Percentiles rank a stretch among this genome's conserved stretches.
These are phyloP conservation scores for Acromyrmex heyeri DNA, from an alignment of 1,140 invertebrate species.

Conservation along the genomic window DNA sequence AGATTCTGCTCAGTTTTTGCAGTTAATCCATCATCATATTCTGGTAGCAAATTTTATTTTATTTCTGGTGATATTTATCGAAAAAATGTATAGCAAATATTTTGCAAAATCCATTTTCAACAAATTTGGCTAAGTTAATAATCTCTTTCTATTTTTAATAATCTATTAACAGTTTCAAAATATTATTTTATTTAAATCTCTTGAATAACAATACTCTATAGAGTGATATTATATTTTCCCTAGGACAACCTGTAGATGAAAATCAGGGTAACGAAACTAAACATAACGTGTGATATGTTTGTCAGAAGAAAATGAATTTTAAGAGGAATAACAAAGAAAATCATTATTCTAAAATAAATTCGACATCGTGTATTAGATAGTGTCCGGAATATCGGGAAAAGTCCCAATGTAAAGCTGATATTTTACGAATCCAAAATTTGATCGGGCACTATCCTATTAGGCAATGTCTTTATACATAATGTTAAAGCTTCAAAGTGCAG, in stretches of 20 bases:
- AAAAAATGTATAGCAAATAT: not conserved
- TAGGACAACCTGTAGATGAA: conserved; percentile 1
- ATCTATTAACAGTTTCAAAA: conserved; percentile 1
- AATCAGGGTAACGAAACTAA: not conserved
- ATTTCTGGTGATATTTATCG: no score
- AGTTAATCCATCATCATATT: no score
- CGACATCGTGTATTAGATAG: conserved; percentile 4
- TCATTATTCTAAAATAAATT: conserved; percentile 7
- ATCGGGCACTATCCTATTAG: not conserved
- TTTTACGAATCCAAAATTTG: not conserved
- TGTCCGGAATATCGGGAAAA: not conserved
- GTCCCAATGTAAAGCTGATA: not conserved
- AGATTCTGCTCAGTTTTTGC: no score
- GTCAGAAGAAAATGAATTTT: not conserved
- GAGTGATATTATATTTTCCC: conserved; percentile 9
- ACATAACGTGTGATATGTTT: conserved; percentile 1
- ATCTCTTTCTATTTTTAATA: conserved; percentile 9
- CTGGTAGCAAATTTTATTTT: no score
- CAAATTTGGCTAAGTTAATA: not conserved
- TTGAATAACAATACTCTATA: not conserved
- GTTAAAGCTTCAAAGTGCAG: not conserved
- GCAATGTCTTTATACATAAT: not conserved
- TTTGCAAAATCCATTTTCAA: not conserved
- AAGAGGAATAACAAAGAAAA: not conserved
- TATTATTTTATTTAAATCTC: conserved; percentile 3